Base-by-base conservation (phyloP, 1,140 invertebrate genomes). In the Heliconius melpomene region DNA sequence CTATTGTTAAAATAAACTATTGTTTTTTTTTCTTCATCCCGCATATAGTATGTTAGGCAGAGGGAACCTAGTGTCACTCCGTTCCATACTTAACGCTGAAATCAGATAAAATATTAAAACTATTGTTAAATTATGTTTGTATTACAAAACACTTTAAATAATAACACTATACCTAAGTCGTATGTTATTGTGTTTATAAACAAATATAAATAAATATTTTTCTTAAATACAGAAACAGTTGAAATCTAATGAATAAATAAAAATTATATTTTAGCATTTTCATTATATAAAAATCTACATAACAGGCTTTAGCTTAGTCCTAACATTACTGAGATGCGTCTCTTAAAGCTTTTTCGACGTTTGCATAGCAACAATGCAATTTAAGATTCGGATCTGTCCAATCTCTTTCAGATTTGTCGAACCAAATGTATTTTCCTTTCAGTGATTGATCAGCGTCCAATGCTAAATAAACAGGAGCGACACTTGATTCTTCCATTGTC, bases 341-440 rank as follows among this genome's bases (percentile, higher is more conserved):
- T 26, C 52, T 52, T 74, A 81, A 38, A 71, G 1, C 23, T 36
- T 78, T 72, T 46, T 70, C 52, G 52, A 81, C 26, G 32, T 50
- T n/a, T 5, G 73, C 77, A 26, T 46, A 78, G 2, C 60, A 40
- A 74, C 72, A 74, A 26, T 78, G 74, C 60, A 82, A 38, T 29
- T 82, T 79, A 26, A 38, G 38, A n/a, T 75, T 79, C 1, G 78
- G 77, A 29, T 82, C 50, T 16, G 80, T 8, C 78, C 78, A 79
- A 3, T 79, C 74, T 36, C 74, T 79, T 75, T 82, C 73, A n/a
- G 81, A 72, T 75, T 83, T 83, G 29, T 84, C 83, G 66, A 77
- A 84, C 83, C 83, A 84, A 46, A 84, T 78, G 18, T 78, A 84
- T 78, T 82, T 79, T 57, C 83, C 81, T 52, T 82, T 84, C 6